phyloP scores from a whole-genome alignment of 1,140 invertebrate species.

The Oreohelix idahoensis region DNA sequence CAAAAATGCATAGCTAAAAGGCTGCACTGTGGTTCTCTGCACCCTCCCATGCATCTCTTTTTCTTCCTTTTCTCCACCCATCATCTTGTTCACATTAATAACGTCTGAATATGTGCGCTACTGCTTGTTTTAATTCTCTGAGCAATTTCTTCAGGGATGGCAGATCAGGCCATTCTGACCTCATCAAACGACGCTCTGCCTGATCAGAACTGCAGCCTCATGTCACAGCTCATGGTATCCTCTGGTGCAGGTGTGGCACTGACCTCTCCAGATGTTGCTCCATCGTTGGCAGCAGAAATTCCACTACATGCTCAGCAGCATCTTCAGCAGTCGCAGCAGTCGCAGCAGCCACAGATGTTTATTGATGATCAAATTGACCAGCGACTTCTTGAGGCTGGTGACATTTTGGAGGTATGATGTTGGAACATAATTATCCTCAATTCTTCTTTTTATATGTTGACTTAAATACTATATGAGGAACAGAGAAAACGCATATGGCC shows the following conservation, averaged over 20 bases:
- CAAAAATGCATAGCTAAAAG: too few species aligned
- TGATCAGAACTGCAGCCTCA: neutral
- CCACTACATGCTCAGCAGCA: neutral
- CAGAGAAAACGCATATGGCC: too few species aligned
- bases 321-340: constrained; percentile 1
- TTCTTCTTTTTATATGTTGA: too few species aligned
- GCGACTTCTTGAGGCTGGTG: neutral
- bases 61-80: too few species aligned
- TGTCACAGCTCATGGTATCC: neutral
- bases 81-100: too few species aligned
- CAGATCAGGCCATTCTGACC: constrained; percentile 12
- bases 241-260: neutral
- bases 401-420: constrained; percentile 20
- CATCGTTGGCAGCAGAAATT: neutral
- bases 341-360: neutral
- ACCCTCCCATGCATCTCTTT: too few species aligned
- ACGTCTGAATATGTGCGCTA: too few species aligned
- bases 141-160: neutral
- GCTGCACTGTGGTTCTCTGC: too few species aligned
- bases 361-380: neutral
- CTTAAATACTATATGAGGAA: too few species aligned
- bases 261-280: neutral
- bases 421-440: too few species aligned
- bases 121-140: too few species aligned
- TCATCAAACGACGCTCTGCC: neutral